A percentile compares a stretch with the other conserved stretches of the same genome.
Evolutionary conservation across 2,113 vertebrate genomes (phyloP).

Genomic region (Varanus komodoensis): DNA sequence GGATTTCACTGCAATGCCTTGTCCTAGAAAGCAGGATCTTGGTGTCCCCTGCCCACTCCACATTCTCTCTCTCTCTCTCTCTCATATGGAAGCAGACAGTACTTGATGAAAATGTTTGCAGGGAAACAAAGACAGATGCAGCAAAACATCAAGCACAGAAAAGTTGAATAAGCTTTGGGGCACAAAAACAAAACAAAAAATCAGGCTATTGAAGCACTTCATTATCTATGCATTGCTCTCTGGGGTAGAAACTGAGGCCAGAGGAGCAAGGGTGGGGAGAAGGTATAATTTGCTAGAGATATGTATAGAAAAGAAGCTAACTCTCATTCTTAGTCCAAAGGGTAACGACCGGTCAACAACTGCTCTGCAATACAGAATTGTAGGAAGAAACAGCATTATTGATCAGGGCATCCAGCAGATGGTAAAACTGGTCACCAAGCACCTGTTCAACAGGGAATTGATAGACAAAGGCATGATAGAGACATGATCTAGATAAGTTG

Average conservation of each 20-base stretch:
- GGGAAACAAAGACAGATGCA: background rate
- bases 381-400: background rate
- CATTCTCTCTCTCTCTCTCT: background rate
- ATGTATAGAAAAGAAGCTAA: background rate
- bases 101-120: conserved; percentile 7
- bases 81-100: background rate
- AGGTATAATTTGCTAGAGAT: background rate
- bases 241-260: background rate
- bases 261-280: background rate
- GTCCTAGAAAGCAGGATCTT: background rate
- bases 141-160: background rate
- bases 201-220: conserved; percentile 9
- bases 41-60: no score
- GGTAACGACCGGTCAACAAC: background rate
- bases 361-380: background rate
- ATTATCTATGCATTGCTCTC: conserved; percentile 14
- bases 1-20: conserved; percentile 30
- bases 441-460: background rate
- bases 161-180: background rate
- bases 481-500: background rate
- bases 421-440: background rate
- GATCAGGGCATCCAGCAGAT: background rate
- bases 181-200: background rate
- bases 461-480: background rate
- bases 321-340: background rate